A percentile compares a stretch with the other conserved stretches of the same genome.
phyloP scores from a whole-genome alignment of 37 sponge, comb jelly and placozoan genomes.

The Chondrilla cf. caribensis region DNA sequence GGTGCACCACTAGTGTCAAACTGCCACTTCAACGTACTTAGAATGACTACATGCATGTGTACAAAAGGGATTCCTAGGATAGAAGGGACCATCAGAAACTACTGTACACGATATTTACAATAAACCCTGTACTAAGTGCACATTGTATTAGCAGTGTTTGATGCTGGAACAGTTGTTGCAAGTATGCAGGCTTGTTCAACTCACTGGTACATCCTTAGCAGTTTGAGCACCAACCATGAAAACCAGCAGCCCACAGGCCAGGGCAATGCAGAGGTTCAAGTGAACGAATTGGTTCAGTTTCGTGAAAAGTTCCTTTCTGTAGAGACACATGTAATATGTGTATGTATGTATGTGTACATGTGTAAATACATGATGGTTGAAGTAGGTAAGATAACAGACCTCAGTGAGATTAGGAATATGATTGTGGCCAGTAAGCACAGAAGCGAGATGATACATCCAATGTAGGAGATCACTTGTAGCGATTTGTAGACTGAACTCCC shows the following conservation, averaged over 20 bases:
- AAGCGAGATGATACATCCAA: conserved; percentile 6
- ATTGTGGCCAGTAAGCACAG: conserved; percentile 5
- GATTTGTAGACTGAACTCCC: too few relatives aligned
- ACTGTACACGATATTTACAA: too few relatives aligned
- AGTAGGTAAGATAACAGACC: neutral
- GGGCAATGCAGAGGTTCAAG: conserved; percentile 26
- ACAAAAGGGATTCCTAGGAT: too few relatives aligned
- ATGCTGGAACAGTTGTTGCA: too few relatives aligned
- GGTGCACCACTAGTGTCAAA: too few relatives aligned
- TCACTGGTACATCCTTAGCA: neutral
- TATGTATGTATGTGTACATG: neutral
- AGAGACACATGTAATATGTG: neutral
- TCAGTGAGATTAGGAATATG: neutral
- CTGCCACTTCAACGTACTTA: too few relatives aligned
- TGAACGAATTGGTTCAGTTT: conserved; percentile 15
- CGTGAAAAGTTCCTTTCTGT: neutral
- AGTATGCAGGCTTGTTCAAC: too few relatives aligned
- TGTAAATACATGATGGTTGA: too few relatives aligned
- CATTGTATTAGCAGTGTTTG: too few relatives aligned
- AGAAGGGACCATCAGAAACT: too few relatives aligned
- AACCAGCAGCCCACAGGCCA: conserved; percentile 14
- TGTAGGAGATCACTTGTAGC: neutral
- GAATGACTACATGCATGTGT: too few relatives aligned
- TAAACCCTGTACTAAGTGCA: too few relatives aligned
- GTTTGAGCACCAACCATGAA: conserved; percentile 5